These are phyloP conservation scores for Omphaloscelis lunosa DNA, from an alignment of 2,888 invertebrate species.

Conservation along the genomic window DNA sequence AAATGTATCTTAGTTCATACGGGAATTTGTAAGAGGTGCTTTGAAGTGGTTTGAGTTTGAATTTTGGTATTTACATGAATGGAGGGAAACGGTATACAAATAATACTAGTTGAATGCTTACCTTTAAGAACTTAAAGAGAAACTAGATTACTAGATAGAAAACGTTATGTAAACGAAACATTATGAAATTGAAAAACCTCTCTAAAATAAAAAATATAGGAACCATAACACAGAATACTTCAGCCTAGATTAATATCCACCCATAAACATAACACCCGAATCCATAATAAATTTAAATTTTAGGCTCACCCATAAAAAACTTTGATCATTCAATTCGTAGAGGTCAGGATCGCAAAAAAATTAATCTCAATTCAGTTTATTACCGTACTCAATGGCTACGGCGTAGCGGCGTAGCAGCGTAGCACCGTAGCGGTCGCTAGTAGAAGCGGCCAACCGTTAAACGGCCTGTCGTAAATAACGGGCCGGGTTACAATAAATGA, in stretches of 20 bases:
- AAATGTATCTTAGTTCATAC: neutral
- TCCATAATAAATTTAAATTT: slow-evolving; percentile 27
- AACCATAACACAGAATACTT: neutral
- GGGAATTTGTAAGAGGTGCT: neutral
- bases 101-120: neutral
- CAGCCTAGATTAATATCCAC: neutral
- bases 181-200: neutral
- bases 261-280: slow-evolving; percentile 29
- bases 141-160: neutral
- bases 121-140: neutral
- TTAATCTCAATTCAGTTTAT: slow-evolving; percentile 58
- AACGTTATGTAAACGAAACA: neutral
- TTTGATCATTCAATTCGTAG: slow-evolving; percentile 48
- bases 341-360: slow-evolving; percentile 58
- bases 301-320: slow-evolving; percentile 40
- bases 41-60: neutral
- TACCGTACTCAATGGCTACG: slow-evolving; percentile 63
- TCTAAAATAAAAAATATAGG: neutral
- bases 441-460: slow-evolving; percentile 76
- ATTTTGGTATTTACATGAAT: neutral
- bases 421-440: slow-evolving; percentile 70
- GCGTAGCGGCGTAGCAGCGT: slow-evolving; percentile 70
- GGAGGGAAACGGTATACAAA: neutral
- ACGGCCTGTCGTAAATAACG: slow-evolving; percentile 77
- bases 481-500: slow-evolving; percentile 80